These are phyloP conservation scores for Champsocephalus gunnari DNA, from an alignment of 2,797 vertebrate genomes.

Conservation along the genomic window DNA sequence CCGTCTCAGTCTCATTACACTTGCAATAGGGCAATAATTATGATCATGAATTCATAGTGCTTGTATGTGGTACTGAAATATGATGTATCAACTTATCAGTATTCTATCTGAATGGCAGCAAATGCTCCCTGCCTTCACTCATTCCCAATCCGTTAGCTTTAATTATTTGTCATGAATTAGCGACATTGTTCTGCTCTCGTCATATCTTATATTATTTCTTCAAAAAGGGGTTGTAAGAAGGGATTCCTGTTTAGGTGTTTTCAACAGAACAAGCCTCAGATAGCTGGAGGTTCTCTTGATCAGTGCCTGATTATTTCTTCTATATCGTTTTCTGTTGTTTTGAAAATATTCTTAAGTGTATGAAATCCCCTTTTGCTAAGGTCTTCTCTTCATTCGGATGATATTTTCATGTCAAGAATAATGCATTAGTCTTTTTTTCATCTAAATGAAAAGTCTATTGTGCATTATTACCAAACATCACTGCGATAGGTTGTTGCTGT, in stretches of 20 bases:
- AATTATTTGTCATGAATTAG: conserved; percentile 21
- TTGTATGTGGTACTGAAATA: conserved; percentile 38
- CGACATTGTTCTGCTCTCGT: conserved; percentile 22
- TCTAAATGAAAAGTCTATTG: too few species aligned
- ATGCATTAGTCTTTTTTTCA: too few species aligned
- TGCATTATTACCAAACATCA: conserved; percentile 12
- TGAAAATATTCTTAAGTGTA: not conserved
- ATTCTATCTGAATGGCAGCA: conserved; percentile 57
- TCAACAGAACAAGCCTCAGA: not conserved
- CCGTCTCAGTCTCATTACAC: conserved; percentile 30
- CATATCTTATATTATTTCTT: conserved; percentile 37
- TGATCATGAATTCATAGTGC: conserved; percentile 32
- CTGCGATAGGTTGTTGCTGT: conserved; percentile 24
- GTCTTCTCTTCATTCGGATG: conserved; percentile 26
- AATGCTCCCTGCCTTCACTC: not conserved
- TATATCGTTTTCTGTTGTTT: conserved; percentile 6
- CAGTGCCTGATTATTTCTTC: conserved; percentile 25
- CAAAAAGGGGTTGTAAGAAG: conserved; percentile 24
- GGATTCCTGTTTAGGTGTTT: conserved; percentile 27
- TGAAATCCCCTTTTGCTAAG: conserved; percentile 19
- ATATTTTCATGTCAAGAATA: too few species aligned
- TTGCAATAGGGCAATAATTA: conserved; percentile 47
- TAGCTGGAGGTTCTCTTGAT: conserved; percentile 9
- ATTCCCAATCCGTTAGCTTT: conserved; percentile 8
- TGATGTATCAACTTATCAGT: conserved; percentile 55